Evolutionary conservation across 2,888 invertebrate genomes (phyloP).

Genomic region (Eristalinus sepulchralis): DNA sequence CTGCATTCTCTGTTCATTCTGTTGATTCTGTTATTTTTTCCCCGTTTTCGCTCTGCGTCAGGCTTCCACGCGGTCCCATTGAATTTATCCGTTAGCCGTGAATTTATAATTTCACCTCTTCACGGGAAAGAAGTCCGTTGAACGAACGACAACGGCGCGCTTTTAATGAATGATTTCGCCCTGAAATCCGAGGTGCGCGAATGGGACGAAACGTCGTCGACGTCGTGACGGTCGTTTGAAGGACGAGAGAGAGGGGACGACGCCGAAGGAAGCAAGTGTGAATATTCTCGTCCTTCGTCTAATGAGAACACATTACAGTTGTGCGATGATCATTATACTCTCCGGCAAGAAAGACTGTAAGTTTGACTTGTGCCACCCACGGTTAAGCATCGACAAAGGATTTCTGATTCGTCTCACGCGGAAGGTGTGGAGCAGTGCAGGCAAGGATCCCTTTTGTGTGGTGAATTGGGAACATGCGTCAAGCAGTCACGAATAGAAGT

Average conservation of each 20-base stretch:
- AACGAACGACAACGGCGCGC: neutral
- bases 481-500: neutral
- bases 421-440: neutral
- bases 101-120: slow-evolving; percentile 67
- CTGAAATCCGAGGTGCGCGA: slow-evolving; percentile 15
- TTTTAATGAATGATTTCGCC: slow-evolving; percentile 58
- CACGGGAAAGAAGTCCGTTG: slow-evolving; percentile 25
- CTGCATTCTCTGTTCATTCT: slow-evolving; percentile 72
- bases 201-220: slow-evolving; percentile 7
- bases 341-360: neutral
- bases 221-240: neutral
- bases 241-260: neutral
- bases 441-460: neutral
- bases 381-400: neutral
- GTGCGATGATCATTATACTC: slow-evolving; percentile 6
- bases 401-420: neutral
- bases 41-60: neutral
- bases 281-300: slow-evolving; percentile 14
- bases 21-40: slow-evolving; percentile 31
- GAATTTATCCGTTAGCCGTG: slow-evolving; percentile 66
- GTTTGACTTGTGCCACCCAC: neutral
- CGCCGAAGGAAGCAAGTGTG: neutral
- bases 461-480: neutral
- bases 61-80: slow-evolving; percentile 27
- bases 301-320: slow-evolving; percentile 41